Evolutionary conservation across 2,113 vertebrate genomes (phyloP), one percentile per base, ranked within the genome.

Genomic region (Centropus unirufus): DNA sequence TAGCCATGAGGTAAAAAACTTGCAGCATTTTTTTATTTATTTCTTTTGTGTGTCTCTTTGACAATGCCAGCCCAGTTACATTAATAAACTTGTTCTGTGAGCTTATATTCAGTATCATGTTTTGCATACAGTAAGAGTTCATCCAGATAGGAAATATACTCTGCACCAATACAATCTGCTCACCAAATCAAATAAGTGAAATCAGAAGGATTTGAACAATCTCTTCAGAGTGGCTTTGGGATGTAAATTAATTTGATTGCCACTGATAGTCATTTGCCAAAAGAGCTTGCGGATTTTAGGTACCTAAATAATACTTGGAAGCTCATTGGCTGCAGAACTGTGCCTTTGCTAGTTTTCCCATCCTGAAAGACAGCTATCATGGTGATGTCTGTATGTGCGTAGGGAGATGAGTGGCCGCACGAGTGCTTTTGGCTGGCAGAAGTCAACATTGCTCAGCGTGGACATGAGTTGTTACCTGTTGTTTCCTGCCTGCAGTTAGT

Each of bases 111-210:
- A 67, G 18, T n/a, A 11, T 59, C 26, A 3, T 18, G 57, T 68
- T 83, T 73, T 67, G 57, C 79, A 72, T 52, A 23, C 49, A 47
- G 57, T 77, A 54, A 66, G 62, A 73, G 42, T 79, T 76, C 55
- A 79, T 67, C 44, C 68, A 83, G 89, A 87, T 69, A 87, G 66
- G 79, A 90, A 87, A 84, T 70, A 68, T 57, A 51, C 72, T 34
- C 52, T 87, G 52, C 54, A 86, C 82, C 36, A 90, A 78, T 57
- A 46, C 73, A 90, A 86, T 92, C 89, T 95, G 68, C 47, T 90
- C 90, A 83, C 32, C 61, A 83, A 92, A 94, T 87, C 88, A 88
- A 94, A 55, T 87, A 87, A 91, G 15, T 75, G 57, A 75, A 95
- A 90, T 81, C 47, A 49, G 24, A 36, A 36, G 70, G 72, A 95